A percentile compares a stretch with the other conserved stretches of the same genome.
Evolutionary conservation across 2,888 invertebrate species (phyloP).

Genomic region (Tortrix viridana): DNA sequence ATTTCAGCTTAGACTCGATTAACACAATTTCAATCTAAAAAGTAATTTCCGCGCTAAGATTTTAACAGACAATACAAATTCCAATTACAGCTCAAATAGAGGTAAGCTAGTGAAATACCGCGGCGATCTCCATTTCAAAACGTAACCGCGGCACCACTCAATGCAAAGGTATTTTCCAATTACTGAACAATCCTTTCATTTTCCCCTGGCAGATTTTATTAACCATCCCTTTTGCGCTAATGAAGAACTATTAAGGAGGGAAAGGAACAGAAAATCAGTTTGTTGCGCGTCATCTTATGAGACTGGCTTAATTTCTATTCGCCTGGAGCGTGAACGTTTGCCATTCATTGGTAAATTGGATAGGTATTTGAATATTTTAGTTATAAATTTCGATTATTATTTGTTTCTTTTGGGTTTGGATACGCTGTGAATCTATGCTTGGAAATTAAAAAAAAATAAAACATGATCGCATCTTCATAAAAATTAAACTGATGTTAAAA

Average conservation of each 20-base stretch:
- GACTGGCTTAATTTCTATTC: constrained; percentile 76
- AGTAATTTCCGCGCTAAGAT: neutral
- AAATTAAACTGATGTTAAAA: no score
- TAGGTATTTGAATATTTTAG: constrained; percentile 28
- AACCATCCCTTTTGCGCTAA: constrained; percentile 59
- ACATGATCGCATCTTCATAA: no score
- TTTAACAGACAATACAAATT: constrained; percentile 55
- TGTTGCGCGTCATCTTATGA: constrained; percentile 67
- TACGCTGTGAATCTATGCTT: neutral
- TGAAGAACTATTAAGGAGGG: constrained; percentile 46
- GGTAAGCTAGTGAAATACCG: constrained; percentile 65
- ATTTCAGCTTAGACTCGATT: no score
- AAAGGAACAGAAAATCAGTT: constrained; percentile 53
- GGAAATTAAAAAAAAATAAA: no score
- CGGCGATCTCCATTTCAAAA: constrained; percentile 63
- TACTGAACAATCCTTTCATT: constrained; percentile 82
- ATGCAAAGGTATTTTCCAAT: constrained; percentile 82
- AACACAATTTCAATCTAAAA: no score
- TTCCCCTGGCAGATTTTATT: constrained; percentile 71
- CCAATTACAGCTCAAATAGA: constrained; percentile 65
- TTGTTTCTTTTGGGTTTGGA: neutral
- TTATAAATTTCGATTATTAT: neutral
- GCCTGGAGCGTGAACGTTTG: constrained; percentile 64
- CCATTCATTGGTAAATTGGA: constrained; percentile 30
- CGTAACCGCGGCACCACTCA: constrained; percentile 73